Percentiles rank a stretch among this genome's conserved stretches.
Evolutionary conservation across 2,888 invertebrate genomes (phyloP).

Genomic region (Globia sparganii): DNA sequence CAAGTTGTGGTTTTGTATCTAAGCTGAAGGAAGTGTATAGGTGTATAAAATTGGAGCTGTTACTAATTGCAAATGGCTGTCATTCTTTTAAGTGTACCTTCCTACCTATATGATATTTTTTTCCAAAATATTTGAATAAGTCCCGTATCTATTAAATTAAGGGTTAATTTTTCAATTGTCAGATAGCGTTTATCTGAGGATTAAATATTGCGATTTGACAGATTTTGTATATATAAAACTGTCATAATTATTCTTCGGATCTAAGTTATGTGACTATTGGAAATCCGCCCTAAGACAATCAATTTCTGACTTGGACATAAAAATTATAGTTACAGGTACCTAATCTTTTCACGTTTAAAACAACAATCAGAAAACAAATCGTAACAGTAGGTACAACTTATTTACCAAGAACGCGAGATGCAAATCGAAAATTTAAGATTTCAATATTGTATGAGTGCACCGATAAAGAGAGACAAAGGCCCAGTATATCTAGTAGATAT

Average conservation of each 20-base stretch:
- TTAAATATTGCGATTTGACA: too few species aligned
- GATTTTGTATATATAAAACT: too few species aligned
- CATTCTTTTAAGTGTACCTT: not conserved
- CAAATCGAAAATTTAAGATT: constrained; percentile 10
- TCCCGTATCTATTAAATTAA: not conserved
- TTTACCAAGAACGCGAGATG: not conserved
- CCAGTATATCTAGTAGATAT: constrained; percentile 66
- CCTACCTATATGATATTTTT: not conserved
- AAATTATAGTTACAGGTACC: too few species aligned
- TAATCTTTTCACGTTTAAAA: not conserved
- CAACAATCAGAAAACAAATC: not conserved
- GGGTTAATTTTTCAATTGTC: too few species aligned
- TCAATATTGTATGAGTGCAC: constrained; percentile 43
- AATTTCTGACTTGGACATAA: not conserved
- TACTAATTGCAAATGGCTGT: not conserved
- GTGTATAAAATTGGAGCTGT: not conserved
- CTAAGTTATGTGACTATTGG: too few species aligned
- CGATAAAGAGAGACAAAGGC: constrained; percentile 66
- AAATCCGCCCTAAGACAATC: too few species aligned
- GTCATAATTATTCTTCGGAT: not conserved
- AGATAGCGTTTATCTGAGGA: too few species aligned
- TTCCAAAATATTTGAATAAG: not conserved
- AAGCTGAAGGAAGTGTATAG: not conserved
- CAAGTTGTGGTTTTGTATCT: not conserved
- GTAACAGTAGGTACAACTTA: not conserved